Conservation (phyloP, 2,797 vertebrate genomes). For the Acropternis orthonyx region DNA sequence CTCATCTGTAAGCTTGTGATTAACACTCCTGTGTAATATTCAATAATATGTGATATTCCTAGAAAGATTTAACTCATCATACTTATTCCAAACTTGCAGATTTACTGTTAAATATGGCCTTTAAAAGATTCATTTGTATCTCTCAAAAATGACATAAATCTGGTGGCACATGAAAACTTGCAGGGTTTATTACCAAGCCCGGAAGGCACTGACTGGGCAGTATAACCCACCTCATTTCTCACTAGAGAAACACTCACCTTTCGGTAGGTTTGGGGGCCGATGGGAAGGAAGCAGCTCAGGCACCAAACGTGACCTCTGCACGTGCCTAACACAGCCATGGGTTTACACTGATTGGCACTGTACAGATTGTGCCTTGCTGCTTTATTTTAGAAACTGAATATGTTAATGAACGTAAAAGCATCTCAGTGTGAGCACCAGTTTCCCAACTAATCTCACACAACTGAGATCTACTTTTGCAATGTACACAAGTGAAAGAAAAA, state of each 20-base stretch:
- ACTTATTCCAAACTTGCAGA: neutral
- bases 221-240: neutral
- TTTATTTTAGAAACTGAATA: neutral
- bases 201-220: neutral
- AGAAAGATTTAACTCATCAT: neutral
- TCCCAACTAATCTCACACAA: neutral
- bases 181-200: neutral
- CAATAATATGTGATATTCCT: neutral
- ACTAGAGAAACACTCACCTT: neutral
- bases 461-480: neutral
- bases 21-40: neutral
- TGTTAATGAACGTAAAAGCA: neutral
- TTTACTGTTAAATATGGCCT: neutral
- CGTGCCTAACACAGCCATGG: neutral
- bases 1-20: neutral
- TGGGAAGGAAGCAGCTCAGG: neutral
- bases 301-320: neutral
- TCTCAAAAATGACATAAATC: neutral
- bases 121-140: neutral
- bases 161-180: neutral
- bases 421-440: neutral
- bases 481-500: neutral
- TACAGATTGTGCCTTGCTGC: neutral
- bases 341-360: fast-evolving
- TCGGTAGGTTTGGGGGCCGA: neutral